A percentile compares a stretch with the other conserved stretches of the same genome.
phyloP scores from a whole-genome alignment of 2,113 vertebrate genomes.

The Kobus ellipsiprymnus region DNA sequence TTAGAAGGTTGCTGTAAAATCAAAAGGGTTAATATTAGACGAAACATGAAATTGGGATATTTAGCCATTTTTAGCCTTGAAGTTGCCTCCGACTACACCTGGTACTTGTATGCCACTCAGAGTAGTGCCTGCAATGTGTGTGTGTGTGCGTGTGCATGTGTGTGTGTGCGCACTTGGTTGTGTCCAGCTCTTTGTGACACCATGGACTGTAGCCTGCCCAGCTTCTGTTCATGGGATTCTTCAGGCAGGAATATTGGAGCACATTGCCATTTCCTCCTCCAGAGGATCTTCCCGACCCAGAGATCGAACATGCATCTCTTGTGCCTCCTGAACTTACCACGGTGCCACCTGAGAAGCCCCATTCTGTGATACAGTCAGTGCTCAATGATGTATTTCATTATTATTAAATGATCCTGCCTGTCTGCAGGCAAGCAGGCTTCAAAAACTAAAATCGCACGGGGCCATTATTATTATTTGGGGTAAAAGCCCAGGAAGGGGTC shows the following conservation, averaged over 20 bases:
- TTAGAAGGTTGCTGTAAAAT: not conserved
- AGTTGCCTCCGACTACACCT: not conserved
- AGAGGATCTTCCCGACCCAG: not conserved
- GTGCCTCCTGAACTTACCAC: not conserved
- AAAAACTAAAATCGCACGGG: rapidly evolving
- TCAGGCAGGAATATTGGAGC: not conserved
- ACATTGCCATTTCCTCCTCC: not conserved
- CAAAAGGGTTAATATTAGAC: not conserved
- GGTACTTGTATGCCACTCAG: rapidly evolving
- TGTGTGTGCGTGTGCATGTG: rapidly evolving
- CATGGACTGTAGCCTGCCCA: not conserved
- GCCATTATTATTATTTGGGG: not conserved
- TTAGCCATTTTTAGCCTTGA: not conserved
- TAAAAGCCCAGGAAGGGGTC: not conserved
- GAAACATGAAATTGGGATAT: not conserved
- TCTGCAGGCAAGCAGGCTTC: not conserved
- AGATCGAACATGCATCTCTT: not conserved
- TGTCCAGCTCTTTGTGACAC: not conserved
- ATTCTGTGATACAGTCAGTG: not conserved
- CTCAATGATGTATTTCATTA: rapidly evolving
- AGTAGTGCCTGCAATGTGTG: not conserved
- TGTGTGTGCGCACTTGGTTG: rapidly evolving
- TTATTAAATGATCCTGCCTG: not conserved
- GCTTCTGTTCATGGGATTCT: not conserved
- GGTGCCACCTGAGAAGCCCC: not conserved